phyloP scores from a whole-genome alignment of 2,888 invertebrate genomes.

The Ectobius pallidus region DNA sequence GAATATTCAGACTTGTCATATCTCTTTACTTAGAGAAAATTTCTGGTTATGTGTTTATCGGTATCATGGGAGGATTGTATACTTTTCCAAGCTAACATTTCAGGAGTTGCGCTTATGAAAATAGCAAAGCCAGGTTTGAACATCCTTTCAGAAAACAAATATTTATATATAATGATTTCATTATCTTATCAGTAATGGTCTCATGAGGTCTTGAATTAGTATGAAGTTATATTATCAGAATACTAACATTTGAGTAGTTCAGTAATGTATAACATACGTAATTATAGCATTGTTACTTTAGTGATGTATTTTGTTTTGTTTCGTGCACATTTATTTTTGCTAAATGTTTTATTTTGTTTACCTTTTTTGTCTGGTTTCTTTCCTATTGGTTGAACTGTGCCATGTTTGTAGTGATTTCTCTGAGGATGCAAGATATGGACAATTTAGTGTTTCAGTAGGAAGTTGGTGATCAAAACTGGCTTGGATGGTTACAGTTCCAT shows the following conservation, averaged over 20 bases:
- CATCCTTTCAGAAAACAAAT: neutral
- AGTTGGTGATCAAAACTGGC: neutral
- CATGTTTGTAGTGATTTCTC: neutral
- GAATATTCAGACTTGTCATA: too few relatives aligned
- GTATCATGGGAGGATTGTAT: too few relatives aligned
- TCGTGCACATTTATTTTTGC: neutral
- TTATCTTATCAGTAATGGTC: slow-evolving; percentile 45
- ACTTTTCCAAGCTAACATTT: too few relatives aligned
- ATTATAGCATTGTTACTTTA: neutral
- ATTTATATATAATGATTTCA: neutral
- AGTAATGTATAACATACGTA: neutral
- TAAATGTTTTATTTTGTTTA: neutral
- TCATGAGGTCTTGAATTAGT: slow-evolving; percentile 32
- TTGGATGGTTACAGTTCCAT: slow-evolving; percentile 10
- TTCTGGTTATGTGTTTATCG: too few relatives aligned
- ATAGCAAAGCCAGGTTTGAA: neutral
- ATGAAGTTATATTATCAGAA: neutral
- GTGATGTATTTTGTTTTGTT: neutral
- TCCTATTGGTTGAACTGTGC: neutral
- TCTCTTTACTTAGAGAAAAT: too few relatives aligned
- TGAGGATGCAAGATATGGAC: neutral
- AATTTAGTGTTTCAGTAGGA: slow-evolving; percentile 11
- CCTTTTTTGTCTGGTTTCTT: neutral
- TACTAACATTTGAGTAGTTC: neutral
- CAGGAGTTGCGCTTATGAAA: neutral